Percentiles rank a stretch among this genome's conserved stretches.
These are phyloP conservation scores for Calliopum simillimum DNA, from an alignment of 2,888 invertebrate genomes.

Conservation along the genomic window DNA sequence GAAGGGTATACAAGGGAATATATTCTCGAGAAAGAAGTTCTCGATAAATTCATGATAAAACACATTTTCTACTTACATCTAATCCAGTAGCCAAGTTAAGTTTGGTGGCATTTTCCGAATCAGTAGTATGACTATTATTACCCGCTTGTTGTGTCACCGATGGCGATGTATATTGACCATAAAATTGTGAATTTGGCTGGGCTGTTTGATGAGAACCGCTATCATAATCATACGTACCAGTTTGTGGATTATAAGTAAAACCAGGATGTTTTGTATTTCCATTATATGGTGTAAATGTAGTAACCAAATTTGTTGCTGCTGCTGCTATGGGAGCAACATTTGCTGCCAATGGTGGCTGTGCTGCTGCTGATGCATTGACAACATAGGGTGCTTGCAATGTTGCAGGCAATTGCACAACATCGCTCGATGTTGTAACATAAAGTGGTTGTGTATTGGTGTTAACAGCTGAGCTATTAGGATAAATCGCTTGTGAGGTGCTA, in stretches of 20 bases:
- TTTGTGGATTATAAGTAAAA: constrained; percentile 71
- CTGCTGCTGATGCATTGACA: constrained; percentile 22
- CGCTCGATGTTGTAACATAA: constrained; percentile 18
- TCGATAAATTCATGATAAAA: neutral
- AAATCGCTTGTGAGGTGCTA: neutral
- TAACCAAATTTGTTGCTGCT: constrained; percentile 13
- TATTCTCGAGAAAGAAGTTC: too few species aligned
- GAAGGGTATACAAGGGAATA: too few species aligned
- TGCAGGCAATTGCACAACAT: neutral
- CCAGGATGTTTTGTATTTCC: constrained; percentile 70
- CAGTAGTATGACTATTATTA: constrained; percentile 58
- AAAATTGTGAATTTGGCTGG: constrained; percentile 49
- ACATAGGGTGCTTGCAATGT: constrained; percentile 26
- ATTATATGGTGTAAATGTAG: constrained; percentile 33
- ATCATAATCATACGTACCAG: constrained; percentile 73
- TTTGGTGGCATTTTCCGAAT: constrained; percentile 59
- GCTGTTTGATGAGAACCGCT: constrained; percentile 71
- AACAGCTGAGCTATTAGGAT: neutral
- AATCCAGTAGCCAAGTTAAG: constrained; percentile 60
- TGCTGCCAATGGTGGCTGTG: constrained; percentile 27
- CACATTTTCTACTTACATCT: constrained; percentile 53
- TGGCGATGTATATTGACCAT: constrained; percentile 59
- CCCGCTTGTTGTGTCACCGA: constrained; percentile 46
- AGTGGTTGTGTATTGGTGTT: constrained; percentile 1
- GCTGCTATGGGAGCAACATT: constrained; percentile 30